A percentile compares a stretch with the other conserved stretches of the same genome.
phyloP scores from a whole-genome alignment of 1,140 invertebrate species.

The Caenorhabditis elegans region WBcel235 BX284606.5:5791001-5791500 shows the following conservation, averaged over 20 bases:
- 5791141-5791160: conserved; percentile 23
- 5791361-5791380: not conserved
- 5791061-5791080: conserved; percentile 29
- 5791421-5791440: conserved; percentile 14
- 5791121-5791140: conserved; percentile 32
- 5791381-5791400: not conserved
- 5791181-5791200: not conserved
- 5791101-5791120: conserved; percentile 31
- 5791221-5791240: conserved; percentile 14
- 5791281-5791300: conserved; percentile 18
- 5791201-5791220: not conserved
- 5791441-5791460: not conserved
- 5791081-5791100: conserved; percentile 16
- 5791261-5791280: not conserved
- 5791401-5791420: conserved; percentile 31
- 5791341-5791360: not conserved
- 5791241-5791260: conserved; percentile 11
- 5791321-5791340: conserved; percentile 30
- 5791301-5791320: conserved; percentile 24
- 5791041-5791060: conserved; percentile 2
- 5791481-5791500: conserved; percentile 29
- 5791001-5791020: not conserved
- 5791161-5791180: conserved; percentile 5
- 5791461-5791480: not conserved
- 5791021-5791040: not conserved